These are phyloP conservation scores for Stenotaenia linearis DNA, from an alignment of 2,888 invertebrate genomes.

Conservation along the genomic window DNA sequence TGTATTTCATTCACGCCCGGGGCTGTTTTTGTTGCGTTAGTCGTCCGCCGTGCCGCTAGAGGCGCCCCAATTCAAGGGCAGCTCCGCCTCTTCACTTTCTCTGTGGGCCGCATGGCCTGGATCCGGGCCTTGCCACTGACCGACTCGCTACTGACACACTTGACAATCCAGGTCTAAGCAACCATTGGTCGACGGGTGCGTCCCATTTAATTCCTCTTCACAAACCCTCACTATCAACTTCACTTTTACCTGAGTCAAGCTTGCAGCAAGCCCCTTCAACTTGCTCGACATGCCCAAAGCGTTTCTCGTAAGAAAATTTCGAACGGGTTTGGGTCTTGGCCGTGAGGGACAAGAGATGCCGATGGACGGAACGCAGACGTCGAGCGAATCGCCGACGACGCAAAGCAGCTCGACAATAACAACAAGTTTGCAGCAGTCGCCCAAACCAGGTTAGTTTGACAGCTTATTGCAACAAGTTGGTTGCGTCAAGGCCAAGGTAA, in stretches of 20 bases:
- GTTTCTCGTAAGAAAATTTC: slow-evolving; percentile 7
- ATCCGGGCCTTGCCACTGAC: slow-evolving; percentile 6
- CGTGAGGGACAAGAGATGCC: neutral
- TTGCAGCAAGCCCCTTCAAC: neutral
- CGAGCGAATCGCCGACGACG: neutral
- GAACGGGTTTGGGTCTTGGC: neutral
- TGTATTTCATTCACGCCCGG: neutral
- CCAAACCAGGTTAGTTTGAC: neutral
- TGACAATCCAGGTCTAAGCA: slow-evolving; percentile 3
- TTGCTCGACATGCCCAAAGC: slow-evolving; percentile 15
- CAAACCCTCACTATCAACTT: neutral
- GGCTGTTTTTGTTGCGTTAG: neutral
- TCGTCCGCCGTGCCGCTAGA: neutral
- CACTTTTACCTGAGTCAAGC: neutral
- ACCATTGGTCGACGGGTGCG: neutral
- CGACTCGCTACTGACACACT: slow-evolving; percentile 26
- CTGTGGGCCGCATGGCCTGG: neutral
- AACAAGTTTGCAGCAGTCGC: neutral
- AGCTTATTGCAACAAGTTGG: neutral
- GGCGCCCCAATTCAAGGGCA: slow-evolving; percentile 13
- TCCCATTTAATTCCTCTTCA: neutral
- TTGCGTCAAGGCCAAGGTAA: neutral
- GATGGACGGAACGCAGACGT: neutral
- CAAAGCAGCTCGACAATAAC: neutral
- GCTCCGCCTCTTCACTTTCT: slow-evolving; percentile 27